Percentiles rank a stretch among this genome's conserved stretches.
These are phyloP conservation scores for Drosophila parthenogenetica DNA, from an alignment of 2,888 invertebrate species.

Conservation along the genomic window DNA sequence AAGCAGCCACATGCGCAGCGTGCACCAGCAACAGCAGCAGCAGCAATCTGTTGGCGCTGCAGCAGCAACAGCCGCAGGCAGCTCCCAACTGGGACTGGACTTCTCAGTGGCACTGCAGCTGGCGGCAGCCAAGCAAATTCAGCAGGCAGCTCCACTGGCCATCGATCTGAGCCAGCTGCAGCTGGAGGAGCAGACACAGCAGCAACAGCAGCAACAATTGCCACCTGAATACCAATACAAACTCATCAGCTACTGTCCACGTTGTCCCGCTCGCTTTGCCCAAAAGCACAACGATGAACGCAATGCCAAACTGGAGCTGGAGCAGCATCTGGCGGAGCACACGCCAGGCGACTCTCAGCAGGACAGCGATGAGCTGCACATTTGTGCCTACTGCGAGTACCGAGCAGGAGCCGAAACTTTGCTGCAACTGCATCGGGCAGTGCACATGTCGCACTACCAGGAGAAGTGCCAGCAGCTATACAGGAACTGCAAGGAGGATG, in stretches of 20 bases:
- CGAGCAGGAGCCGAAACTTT: slow-evolving; percentile 90
- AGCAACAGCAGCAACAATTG: slow-evolving; percentile 43
- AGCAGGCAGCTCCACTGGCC: slow-evolving; percentile 70
- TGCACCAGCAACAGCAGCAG: slow-evolving; percentile 81
- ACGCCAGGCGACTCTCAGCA: slow-evolving; percentile 25
- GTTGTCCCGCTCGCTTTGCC: slow-evolving; percentile 92
- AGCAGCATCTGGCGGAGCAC: slow-evolving; percentile 88
- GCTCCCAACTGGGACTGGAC: slow-evolving; percentile 52
- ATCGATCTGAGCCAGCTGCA: slow-evolving; percentile 77
- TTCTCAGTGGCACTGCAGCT: slow-evolving; percentile 77
- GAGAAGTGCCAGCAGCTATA: slow-evolving; percentile 90
- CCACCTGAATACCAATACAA: slow-evolving; percentile 81
- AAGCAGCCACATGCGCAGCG: slow-evolving; percentile 92
- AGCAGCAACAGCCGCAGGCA: slow-evolving; percentile 10
- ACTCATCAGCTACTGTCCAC: slow-evolving; percentile 90
- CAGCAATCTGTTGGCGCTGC: slow-evolving; percentile 29
- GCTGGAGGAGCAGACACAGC: slow-evolving; percentile 42
- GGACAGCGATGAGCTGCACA: slow-evolving; percentile 84
- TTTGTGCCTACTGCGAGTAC: slow-evolving; percentile 92
- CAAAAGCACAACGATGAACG: slow-evolving; percentile 82
- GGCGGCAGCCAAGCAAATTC: slow-evolving; percentile 74
- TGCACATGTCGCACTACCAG: slow-evolving; percentile 92
- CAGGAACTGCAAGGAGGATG: slow-evolving; percentile 88
- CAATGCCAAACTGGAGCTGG: slow-evolving; percentile 90
- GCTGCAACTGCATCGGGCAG: slow-evolving; percentile 89